phyloP scores from a whole-genome alignment of 37 sponge, comb jelly and placozoan genomes.

The Beroe forskalii region DNA sequence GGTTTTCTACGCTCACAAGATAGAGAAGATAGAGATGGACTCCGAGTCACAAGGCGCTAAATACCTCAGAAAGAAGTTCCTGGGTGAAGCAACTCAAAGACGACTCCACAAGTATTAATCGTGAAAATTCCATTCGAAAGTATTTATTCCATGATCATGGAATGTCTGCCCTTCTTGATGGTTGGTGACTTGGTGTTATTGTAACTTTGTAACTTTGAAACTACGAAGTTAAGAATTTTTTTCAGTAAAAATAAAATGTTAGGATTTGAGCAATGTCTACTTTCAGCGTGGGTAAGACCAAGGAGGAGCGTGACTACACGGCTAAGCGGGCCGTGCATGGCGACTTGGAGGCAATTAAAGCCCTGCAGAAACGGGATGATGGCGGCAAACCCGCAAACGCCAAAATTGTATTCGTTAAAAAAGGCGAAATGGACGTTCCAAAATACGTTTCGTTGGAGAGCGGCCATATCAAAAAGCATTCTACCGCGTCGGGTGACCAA shows the following conservation, averaged over 20 bases:
- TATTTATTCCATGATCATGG: too few relatives aligned
- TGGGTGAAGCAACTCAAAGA: neutral
- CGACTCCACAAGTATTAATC: slow-evolving; percentile 6
- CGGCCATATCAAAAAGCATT: too few relatives aligned
- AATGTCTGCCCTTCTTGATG: too few relatives aligned
- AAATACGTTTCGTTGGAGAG: neutral
- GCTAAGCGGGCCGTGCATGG: too few relatives aligned
- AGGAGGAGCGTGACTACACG: neutral
- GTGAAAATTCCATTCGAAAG: too few relatives aligned
- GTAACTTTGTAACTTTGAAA: too few relatives aligned
- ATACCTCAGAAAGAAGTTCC: neutral
- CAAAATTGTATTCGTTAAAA: neutral
- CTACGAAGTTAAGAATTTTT: too few relatives aligned
- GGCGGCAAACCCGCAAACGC: neutral
- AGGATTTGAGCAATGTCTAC: too few relatives aligned
- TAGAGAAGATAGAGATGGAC: slow-evolving; percentile 4
- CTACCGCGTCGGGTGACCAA: too few relatives aligned
- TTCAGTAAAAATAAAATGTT: too few relatives aligned
- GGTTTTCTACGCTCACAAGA: slow-evolving; percentile 19
- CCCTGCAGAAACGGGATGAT: neutral
- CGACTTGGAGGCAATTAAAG: neutral
- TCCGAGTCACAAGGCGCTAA: neutral
- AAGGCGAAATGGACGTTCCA: slow-evolving; percentile 11
- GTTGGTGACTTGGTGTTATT: too few relatives aligned
- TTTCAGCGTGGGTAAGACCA: neutral